Percentiles rank a stretch among this genome's conserved stretches.
phyloP scores from a whole-genome alignment of 2,113 vertebrate genomes.

The Laticauda colubrina region DNA sequence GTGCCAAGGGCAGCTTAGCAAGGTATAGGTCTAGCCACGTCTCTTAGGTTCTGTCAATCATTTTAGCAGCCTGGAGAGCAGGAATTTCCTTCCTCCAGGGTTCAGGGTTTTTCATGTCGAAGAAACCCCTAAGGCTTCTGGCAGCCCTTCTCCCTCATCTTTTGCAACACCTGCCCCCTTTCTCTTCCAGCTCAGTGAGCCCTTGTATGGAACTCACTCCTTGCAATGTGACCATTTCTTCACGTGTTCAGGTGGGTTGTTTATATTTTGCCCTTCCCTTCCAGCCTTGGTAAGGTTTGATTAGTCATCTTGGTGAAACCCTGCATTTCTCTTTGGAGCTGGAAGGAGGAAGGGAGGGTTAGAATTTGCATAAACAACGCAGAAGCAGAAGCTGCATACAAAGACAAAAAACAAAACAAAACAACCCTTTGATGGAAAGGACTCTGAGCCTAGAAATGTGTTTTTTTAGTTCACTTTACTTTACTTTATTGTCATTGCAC shows the following conservation, averaged over 20 bases:
- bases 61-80: slow-evolving; percentile 25
- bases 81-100: slow-evolving; percentile 22
- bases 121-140: slow-evolving; percentile 15
- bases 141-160: slow-evolving; percentile 32
- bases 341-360: not conserved
- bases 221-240: slow-evolving; percentile 32
- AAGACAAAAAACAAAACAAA: not conserved
- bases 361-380: not conserved
- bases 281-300: not conserved
- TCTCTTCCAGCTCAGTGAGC: slow-evolving; percentile 4
- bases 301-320: slow-evolving; percentile 21
- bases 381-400: not conserved
- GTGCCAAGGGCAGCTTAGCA: slow-evolving; percentile 16
- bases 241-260: slow-evolving; percentile 38
- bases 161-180: slow-evolving; percentile 46
- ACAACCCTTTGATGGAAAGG: not conserved
- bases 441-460: not conserved
- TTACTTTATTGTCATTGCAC: too few species aligned
- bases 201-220: not conserved
- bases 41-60: slow-evolving; percentile 20
- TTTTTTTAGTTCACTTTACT: too few species aligned
- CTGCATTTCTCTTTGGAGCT: not conserved
- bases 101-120: not conserved
- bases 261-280: slow-evolving; percentile 31
- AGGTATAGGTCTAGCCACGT: slow-evolving; percentile 32